Evolutionary conservation across 2,888 invertebrate species (phyloP), one percentile per base, ranked within the genome.

Genomic region (Pteria penguin): DNA sequence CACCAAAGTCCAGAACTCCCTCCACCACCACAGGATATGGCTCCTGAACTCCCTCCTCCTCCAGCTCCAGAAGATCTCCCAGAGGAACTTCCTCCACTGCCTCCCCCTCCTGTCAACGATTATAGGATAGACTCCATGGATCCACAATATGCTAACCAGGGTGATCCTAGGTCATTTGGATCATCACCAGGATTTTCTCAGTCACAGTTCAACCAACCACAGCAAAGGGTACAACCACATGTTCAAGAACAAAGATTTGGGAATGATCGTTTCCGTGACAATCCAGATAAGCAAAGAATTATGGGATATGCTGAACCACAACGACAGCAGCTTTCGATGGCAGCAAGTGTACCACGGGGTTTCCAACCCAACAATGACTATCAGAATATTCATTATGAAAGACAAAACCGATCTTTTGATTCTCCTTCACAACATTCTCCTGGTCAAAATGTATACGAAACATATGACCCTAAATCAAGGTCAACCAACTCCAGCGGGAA

Each of bases 11-110:
- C 75, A 45, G 89, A 82, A 79, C 86, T 82, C 84, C 91, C 82
- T 52, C 83, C 85, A 76, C 95, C 78, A 95, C 96, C 69, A 95
- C 94, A 94, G 14, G 89, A 93, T 2, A 80, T 83, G 22, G 89
- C 92, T 93, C 90, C 94, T 73, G 91, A 83, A 81, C 89, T 80
- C 78, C 92, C 82, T 73, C 92, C 86, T 11, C 88, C 89, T n/a
- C 92, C 93, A 18, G 92, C 92, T 55, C 92, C 92, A 26, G 86
- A 86, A 18, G 85, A 87, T 27, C 60, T 84, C 26, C 80, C 82
- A 18, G 89, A 89, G 36, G 86, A 86, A 31, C 77, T 86, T 31
- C 88, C 88, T 32, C 88, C 89, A 32, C 83, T 90, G 18, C 90
- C 91, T 1, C 90, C 90, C 14, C 89, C 90, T 95, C 96, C 11